Evolutionary conservation across 2,113 vertebrate species (phyloP), one percentile per base, ranked within the genome.

Genomic region (Oryzias javanicus): DNA sequence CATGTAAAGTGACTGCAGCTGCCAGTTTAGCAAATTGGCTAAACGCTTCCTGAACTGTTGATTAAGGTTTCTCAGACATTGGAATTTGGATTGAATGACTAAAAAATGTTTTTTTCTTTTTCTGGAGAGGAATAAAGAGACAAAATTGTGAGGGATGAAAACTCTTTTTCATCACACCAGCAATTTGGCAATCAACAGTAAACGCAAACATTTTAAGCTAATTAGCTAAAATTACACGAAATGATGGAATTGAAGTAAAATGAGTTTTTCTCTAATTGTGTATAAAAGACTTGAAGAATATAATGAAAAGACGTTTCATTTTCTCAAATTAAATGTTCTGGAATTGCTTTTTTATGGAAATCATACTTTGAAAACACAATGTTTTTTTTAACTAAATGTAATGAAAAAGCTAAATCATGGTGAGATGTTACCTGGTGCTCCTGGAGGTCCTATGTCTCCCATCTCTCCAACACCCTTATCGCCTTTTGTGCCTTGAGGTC

Each of bases 371-470:
- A 16, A 12, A 27, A 0, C 4, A 8, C 14, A 6, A 16, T 27
- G 4, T 1, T 4, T 14, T 29, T n/a, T 1, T 4, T 8, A 52
- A 29, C 6, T 25, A 46, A 24, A 64, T 48, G 22, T 3, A 22
- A 16, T 60, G 6, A 29, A 58, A 22, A 41, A 42, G 8, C 35
- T 40, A 49, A 8, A 45, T 59, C 4, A 16, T 40, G 6, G 16
- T 14, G 44, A 6, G 27, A 73, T 6, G 54, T 86, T 86, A 98
- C 97, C 96, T 91, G 93, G 94, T 60, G 93, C 89, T 12, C 97
- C 97, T 0, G 95, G 96, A 8, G 93, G 92, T 60, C 96, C 96
- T 4, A 74, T 80, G 72, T 99, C 97, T 80, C 97, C 97, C 91
- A 95, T 92, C 41, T 94, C 66, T 49, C 97, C 97, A 22, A 94